phyloP scores from a whole-genome alignment of 2,797 vertebrate genomes.

The Anniella stebbinsi region DNA sequence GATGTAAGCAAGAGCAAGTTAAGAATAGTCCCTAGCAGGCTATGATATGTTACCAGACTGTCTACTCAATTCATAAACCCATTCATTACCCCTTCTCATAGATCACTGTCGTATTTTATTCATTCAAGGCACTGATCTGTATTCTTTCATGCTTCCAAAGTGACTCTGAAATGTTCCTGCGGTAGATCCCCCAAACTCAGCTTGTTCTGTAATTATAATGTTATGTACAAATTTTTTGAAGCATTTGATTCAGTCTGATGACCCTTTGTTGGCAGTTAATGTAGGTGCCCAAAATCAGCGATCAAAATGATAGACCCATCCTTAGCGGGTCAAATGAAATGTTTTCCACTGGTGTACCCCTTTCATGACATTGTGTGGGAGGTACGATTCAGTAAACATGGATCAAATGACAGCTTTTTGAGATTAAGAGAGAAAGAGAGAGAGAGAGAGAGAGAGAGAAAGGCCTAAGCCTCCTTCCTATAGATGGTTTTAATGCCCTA shows the following conservation, averaged over 20 bases:
- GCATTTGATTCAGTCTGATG: background rate
- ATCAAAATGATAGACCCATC: background rate
- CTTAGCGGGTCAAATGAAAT: background rate
- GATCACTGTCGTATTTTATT: background rate
- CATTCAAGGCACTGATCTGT: conserved; percentile 1
- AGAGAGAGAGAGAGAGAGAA: background rate
- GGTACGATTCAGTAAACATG: background rate
- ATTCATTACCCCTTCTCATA: conserved; percentile 28
- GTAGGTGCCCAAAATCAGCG: background rate
- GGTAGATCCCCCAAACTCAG: background rate
- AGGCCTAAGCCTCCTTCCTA: background rate
- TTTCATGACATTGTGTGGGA: background rate
- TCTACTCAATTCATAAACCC: conserved; percentile 15
- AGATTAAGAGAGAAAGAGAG: no score
- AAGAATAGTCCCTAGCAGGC: conserved; percentile 41
- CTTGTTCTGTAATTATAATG: background rate
- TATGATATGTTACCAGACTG: conserved; percentile 20
- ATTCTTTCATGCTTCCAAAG: background rate
- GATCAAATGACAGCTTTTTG: background rate
- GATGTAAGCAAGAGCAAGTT: conserved; percentile 45
- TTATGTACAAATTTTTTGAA: background rate
- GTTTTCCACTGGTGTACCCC: background rate
- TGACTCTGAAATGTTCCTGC: background rate
- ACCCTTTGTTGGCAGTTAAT: background rate
- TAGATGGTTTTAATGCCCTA: accelerated